Base-by-base conservation (phyloP, 1,140 invertebrate genomes). In the Drosophila funebris region DNA sequence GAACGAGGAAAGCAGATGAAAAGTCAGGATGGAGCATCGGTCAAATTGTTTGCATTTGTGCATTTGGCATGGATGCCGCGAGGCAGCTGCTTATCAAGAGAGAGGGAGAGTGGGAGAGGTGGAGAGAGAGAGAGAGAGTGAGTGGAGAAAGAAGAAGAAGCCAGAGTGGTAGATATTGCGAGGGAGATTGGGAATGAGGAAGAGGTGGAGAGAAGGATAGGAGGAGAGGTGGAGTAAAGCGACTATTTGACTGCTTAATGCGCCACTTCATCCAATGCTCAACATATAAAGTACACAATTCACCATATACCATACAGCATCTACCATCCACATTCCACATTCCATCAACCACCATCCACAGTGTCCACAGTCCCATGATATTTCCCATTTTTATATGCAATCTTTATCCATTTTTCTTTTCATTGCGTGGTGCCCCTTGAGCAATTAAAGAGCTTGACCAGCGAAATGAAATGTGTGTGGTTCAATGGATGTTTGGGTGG, bases 341-440 rank as follows among this genome's bases (percentile, higher is more conserved):
- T n/a, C n/a, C n/a, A n/a, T n/a, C n/a, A n/a, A n/a, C n/a, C n/a
- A n/a, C n/a, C n/a, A n/a, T n/a, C n/a, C n/a, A n/a, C n/a, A n/a
- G n/a, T n/a, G n/a, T n/a, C n/a, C n/a, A n/a, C n/a, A n/a, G n/a
- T n/a, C n/a, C n/a, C n/a, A n/a, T 27, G 41, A 60, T 44, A 29
- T 41, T 56, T 33, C 56, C 52, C 31, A 66, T 66, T 43, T 14
- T 29, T 13, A 56, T 57, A 46, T 46, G 37, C 39, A 44, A 43
- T 57, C 52, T n/a, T 31, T 44, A 56, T 31, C 24, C 36, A 18
- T 18, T 52, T 31, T 75, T 44, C 56, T 61, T 68, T 66, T 62
- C 14, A n/a, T 57, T 58, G 16, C 44, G 46, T 41, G 33, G 53
- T 16, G 53, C 43, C 72, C 72, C 66, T 80, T 76, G 70, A 74